Conservation (phyloP, 35 echinoderm and acorn worm genomes). For the Apostichopus parvimensis region DNA sequence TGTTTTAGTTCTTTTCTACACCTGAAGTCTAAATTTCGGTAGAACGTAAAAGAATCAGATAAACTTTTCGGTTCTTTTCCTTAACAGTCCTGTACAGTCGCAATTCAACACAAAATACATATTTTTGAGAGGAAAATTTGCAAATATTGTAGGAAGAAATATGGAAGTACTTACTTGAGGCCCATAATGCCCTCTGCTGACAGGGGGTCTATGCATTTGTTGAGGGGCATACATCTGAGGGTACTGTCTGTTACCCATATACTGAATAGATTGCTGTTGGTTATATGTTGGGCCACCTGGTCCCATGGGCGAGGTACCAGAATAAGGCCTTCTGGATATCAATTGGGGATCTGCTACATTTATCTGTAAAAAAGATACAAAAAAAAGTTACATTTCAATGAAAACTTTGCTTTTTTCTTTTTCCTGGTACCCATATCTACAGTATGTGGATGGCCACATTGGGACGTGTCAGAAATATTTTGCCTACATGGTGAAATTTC, state of each 20-base stretch:
- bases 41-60: too few species aligned
- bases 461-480: neutral
- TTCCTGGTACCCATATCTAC: neutral
- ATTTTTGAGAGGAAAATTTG: too few species aligned
- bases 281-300: slow-evolving; percentile 2
- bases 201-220: slow-evolving; percentile 34
- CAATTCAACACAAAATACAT: too few species aligned
- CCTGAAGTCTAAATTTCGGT: too few species aligned
- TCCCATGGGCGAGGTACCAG: slow-evolving; percentile 12
- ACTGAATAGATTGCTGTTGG: slow-evolving; percentile 48
- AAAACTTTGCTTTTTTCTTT: neutral
- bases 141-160: too few species aligned
- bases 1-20: too few species aligned
- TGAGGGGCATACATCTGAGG: slow-evolving; percentile 17
- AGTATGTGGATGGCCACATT: neutral
- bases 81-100: too few species aligned
- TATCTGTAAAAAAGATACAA: slow-evolving; percentile 14
- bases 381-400: neutral
- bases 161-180: neutral
- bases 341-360: slow-evolving; percentile 31
- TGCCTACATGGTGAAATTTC: neutral
- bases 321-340: slow-evolving; percentile 36
- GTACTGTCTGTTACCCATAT: slow-evolving; percentile 34
- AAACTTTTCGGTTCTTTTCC: too few species aligned
- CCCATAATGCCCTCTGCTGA: slow-evolving; percentile 40